Percentiles rank a stretch among this genome's conserved stretches.
Conservation (phyloP, 2,888 invertebrate genomes). For the Deilephila elpenor region DNA sequence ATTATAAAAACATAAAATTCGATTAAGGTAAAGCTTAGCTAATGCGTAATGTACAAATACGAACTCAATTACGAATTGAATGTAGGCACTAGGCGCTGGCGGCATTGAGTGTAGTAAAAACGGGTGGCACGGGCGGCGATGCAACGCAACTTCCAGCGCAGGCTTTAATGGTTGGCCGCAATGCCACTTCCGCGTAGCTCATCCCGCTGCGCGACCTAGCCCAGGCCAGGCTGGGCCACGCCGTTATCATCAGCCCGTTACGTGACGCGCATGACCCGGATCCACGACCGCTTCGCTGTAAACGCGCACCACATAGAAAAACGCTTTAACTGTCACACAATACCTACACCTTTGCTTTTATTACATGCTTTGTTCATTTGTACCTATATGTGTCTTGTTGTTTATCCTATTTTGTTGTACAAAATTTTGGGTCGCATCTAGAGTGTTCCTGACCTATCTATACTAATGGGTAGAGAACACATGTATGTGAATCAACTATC, state of each 20-base stretch:
- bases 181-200: constrained; percentile 81
- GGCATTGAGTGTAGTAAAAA: constrained; percentile 13
- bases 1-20: no score
- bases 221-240: constrained; percentile 69
- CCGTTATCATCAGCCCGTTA: constrained; percentile 81
- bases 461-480: no score
- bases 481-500: no score
- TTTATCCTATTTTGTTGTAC: no score
- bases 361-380: no score
- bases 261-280: constrained; percentile 82
- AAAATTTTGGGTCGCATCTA: no score
- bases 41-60: not conserved
- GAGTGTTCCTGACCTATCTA: no score
- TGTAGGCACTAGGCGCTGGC: not conserved
- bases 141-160: constrained; percentile 37
- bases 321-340: constrained; percentile 59
- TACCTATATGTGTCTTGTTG: no score
- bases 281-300: constrained; percentile 54
- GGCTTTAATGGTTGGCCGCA: constrained; percentile 67
- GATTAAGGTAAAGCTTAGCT: no score
- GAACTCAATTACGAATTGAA: constrained; percentile 6
- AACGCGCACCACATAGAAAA: constrained; percentile 59
- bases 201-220: constrained; percentile 82
- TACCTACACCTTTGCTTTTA: constrained; percentile 34
- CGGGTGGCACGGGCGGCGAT: not conserved